phyloP scores from a whole-genome alignment of 2,797 vertebrate species.

The Galaxias olidus region DNA sequence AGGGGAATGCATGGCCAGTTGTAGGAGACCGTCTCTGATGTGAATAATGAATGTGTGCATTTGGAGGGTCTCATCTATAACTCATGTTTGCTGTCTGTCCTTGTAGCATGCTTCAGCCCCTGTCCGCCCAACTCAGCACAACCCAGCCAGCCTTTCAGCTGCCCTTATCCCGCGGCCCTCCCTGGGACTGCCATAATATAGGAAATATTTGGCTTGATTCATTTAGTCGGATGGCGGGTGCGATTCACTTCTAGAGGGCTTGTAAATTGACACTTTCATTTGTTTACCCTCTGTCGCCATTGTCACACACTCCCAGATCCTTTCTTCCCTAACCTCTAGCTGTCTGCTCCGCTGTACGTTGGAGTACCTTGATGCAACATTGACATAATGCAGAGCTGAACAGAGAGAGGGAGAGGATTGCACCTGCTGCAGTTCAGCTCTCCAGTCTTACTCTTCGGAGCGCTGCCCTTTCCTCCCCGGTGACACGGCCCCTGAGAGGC shows the following conservation, averaged over 20 bases:
- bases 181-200: neutral
- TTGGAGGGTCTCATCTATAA: constrained; percentile 16
- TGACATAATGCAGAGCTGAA: neutral
- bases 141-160: neutral
- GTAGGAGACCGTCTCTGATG: constrained; percentile 5
- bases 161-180: neutral
- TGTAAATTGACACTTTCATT: too few species aligned
- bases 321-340: neutral
- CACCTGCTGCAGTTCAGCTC: neutral
- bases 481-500: neutral
- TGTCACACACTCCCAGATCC: too few species aligned
- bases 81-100: constrained; percentile 5
- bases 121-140: neutral
- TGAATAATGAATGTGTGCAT: constrained; percentile 14
- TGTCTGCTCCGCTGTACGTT: neutral
- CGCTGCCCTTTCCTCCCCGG: neutral
- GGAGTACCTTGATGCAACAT: neutral
- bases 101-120: neutral
- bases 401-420: neutral
- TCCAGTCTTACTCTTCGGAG: neutral
- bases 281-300: too few species aligned
- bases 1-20: neutral
- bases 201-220: neutral
- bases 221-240: too few species aligned
- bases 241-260: too few species aligned